These are phyloP conservation scores for Channa argus DNA, from an alignment of 2,113 vertebrate genomes.

Conservation along the genomic window DNA sequence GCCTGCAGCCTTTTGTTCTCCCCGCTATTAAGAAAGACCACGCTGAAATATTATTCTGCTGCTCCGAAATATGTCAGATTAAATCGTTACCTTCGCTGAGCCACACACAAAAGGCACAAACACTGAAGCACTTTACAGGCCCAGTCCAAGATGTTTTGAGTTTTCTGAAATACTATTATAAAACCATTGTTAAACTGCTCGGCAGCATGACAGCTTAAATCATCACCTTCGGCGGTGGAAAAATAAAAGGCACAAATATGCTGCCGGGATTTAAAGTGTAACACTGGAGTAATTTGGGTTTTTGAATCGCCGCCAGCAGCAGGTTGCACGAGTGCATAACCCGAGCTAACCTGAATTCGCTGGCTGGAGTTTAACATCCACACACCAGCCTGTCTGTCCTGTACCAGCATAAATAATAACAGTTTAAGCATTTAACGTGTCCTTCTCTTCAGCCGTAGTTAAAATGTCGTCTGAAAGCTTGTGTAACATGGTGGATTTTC, in stretches of 20 bases:
- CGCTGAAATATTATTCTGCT: slow-evolving; percentile 73
- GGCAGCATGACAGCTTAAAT: slow-evolving; percentile 71
- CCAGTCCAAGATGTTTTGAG: slow-evolving; percentile 47
- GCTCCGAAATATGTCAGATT: slow-evolving; percentile 78
- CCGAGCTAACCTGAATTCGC: background rate
- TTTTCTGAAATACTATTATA: slow-evolving; percentile 72
- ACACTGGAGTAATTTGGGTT: slow-evolving; percentile 28
- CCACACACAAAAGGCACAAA: slow-evolving; percentile 70
- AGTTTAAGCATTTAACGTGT: slow-evolving; percentile 3
- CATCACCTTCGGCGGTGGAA: slow-evolving; percentile 54
- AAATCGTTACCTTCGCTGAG: slow-evolving; percentile 74
- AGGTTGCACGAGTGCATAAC: slow-evolving; percentile 18
- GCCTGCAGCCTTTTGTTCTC: slow-evolving; percentile 67
- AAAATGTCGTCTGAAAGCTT: background rate
- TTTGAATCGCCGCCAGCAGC: slow-evolving; percentile 14
- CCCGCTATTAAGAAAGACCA: slow-evolving; percentile 62
- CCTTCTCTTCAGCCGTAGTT: background rate
- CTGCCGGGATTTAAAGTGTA: slow-evolving; percentile 35
- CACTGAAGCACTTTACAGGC: slow-evolving; percentile 59
- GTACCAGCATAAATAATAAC: slow-evolving; percentile 11
- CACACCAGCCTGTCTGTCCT: background rate
- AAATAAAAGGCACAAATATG: slow-evolving; percentile 50
- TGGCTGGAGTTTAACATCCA: slow-evolving; percentile 23
- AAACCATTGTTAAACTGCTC: slow-evolving; percentile 72
- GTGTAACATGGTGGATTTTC: background rate